A percentile compares a stretch with the other conserved stretches of the same genome.
These are phyloP conservation scores for Galeopterus variegatus DNA, from an alignment of 2,113 vertebrate species.

Conservation along the genomic window DNA sequence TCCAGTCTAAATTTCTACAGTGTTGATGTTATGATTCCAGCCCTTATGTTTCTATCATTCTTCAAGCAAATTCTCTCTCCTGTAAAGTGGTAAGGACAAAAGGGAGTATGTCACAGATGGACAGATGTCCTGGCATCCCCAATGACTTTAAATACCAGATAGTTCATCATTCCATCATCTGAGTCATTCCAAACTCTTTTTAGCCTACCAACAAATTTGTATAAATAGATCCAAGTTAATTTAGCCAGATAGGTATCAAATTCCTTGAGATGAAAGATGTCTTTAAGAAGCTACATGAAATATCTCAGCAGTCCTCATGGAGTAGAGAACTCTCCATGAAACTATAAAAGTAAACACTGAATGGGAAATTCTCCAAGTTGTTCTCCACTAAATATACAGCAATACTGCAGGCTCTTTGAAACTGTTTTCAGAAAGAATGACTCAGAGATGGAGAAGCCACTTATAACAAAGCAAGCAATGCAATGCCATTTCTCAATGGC, in stretches of 20 bases:
- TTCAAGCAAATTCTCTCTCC: slow-evolving; percentile 9
- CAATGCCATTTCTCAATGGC: slow-evolving; percentile 66
- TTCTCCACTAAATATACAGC: slow-evolving; percentile 62
- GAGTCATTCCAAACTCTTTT: slow-evolving; percentile 53
- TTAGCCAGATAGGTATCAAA: slow-evolving; percentile 28
- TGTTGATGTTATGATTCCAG: background rate
- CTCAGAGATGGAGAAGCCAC: slow-evolving; percentile 68
- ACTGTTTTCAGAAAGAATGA: slow-evolving; percentile 71
- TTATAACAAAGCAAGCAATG: slow-evolving; percentile 57
- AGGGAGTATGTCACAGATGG: background rate
- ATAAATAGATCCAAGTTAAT: slow-evolving; percentile 29
- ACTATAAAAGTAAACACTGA: slow-evolving; percentile 64
- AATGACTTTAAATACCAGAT: background rate
- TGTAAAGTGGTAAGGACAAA: slow-evolving; percentile 6
- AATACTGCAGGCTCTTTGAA: slow-evolving; percentile 60
- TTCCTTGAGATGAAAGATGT: background rate
- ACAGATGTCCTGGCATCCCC: background rate
- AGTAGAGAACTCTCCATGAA: slow-evolving; percentile 48
- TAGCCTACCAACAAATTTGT: slow-evolving; percentile 18
- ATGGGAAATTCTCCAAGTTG: slow-evolving; percentile 58
- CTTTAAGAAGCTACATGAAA: slow-evolving; percentile 26
- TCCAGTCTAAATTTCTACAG: background rate
- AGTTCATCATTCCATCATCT: background rate
- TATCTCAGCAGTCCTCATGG: background rate
- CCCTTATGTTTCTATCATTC: slow-evolving; percentile 33